Conservation (phyloP, 2,797 vertebrate species). For the Sylvilagus floridanus region DNA sequence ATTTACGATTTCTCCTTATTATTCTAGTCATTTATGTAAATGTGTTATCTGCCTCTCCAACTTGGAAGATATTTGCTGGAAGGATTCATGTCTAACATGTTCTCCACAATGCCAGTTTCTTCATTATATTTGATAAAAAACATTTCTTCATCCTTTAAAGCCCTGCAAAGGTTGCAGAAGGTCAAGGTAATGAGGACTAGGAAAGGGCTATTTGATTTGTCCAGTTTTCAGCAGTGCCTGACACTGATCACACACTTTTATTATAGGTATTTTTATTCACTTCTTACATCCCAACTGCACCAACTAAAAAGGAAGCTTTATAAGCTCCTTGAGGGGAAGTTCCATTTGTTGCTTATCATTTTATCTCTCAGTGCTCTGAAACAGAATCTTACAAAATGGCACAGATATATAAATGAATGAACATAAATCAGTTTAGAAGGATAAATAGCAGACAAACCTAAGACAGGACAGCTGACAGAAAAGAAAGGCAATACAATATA, state of each 20-base stretch:
- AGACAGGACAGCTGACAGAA: slow-evolving; percentile 42
- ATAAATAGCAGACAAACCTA: slow-evolving; percentile 45
- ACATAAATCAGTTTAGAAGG: slow-evolving; percentile 58
- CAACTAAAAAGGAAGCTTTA: slow-evolving; percentile 70
- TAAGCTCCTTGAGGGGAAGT: slow-evolving; percentile 56
- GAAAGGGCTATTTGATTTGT: slow-evolving; percentile 71
- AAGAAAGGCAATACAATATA: slow-evolving; percentile 50
- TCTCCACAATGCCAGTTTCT: slow-evolving; percentile 1
- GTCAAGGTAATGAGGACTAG: slow-evolving; percentile 58
- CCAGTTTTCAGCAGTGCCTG: slow-evolving; percentile 43
- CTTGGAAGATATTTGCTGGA: not conserved
- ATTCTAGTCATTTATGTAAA: slow-evolving; percentile 65
- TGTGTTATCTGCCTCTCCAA: slow-evolving; percentile 4
- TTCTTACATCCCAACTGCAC: slow-evolving; percentile 49
- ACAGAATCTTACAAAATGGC: slow-evolving; percentile 48
- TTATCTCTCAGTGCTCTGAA: slow-evolving; percentile 66
- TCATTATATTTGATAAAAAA: slow-evolving; percentile 56
- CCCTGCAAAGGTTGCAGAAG: slow-evolving; percentile 57
- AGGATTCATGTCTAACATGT: slow-evolving; percentile 44
- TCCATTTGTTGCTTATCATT: slow-evolving; percentile 53
- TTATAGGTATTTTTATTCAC: slow-evolving; percentile 62
- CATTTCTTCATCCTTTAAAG: slow-evolving; percentile 62
- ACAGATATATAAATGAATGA: slow-evolving; percentile 56
- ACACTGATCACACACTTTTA: slow-evolving; percentile 56
- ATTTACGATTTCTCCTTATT: slow-evolving; percentile 37